Evolutionary conservation across 2,113 vertebrate species (phyloP), one percentile per base, ranked within the genome.

Genomic region (Boulengeromyrus knoepffleri): DNA sequence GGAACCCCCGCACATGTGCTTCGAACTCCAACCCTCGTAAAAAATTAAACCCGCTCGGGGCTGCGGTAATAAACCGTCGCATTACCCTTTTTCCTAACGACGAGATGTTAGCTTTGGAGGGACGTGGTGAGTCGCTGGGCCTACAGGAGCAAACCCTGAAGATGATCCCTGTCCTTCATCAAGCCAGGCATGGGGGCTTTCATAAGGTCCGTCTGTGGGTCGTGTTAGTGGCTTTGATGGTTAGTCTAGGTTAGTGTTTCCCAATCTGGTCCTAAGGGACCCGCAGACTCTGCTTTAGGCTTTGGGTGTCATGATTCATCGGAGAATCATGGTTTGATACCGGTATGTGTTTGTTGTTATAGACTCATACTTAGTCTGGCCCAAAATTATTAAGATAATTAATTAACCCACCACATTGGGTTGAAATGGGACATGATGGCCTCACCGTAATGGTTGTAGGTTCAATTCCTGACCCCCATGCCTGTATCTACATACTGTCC

Each of bases 31-130:
- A 88, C 80, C 5, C 91, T 90, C 66, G 50, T 86, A 66, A 52
- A 66, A 90, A 90, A 89, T 93, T 93, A 92, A 91, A 94, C 85
- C 92, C 91, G 91, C 92, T 83, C 88, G 92, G 88, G 77, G 90
- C 89, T 92, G 66, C 89, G 90, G 93, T 93, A 92, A 92, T 92
- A 92, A 93, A 93, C 52, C 90, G 91, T 90, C 92, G 89, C 90
- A 89, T 88, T 87, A 93, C 19, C 91, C 90, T 89, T 91, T 92
- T 92, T 93, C 88, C 88, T 56, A 87, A 52, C 12, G 27, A 31
- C 13, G 1, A 36, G 27, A 87, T 47, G 5, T 87, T 36, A 24
- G 19, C 45, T 49, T 86, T 47, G 45, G 45, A 13, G 10, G 45
- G n/a, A 86, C 3, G 17, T 17, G 36, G 13, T 6, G 5, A 36